Conservation (phyloP, 2,113 vertebrate species). For the Saccopteryx bilineata region DNA sequence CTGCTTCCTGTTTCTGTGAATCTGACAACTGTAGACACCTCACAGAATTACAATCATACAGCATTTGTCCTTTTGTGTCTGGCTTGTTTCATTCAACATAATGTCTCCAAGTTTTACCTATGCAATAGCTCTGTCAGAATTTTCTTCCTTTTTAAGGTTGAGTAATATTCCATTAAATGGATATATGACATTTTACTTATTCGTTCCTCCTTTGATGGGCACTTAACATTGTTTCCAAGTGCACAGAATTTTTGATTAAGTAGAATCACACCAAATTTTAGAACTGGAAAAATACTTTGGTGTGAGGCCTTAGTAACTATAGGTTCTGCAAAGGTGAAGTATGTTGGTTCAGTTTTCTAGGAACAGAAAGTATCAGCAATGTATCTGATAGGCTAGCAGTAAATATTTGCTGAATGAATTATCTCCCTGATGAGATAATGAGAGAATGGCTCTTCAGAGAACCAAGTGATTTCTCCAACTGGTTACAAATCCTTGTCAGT, state of each 20-base stretch:
- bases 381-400: background rate
- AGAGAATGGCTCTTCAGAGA: background rate
- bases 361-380: background rate
- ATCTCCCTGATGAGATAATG: background rate
- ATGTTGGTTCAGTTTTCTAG: background rate
- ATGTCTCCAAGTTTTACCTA: background rate
- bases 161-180: background rate
- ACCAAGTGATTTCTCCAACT: background rate
- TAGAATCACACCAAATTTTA: background rate
- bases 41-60: background rate
- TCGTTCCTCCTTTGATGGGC: background rate
- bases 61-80: background rate
- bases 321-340: background rate
- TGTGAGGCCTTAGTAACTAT: background rate
- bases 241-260: background rate
- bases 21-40: background rate
- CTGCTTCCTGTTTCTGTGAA: background rate
- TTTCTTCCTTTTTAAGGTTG: background rate
- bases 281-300: background rate
- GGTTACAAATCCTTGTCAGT: background rate
- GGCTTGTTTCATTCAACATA: background rate
- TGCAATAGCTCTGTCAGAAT: background rate
- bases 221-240: background rate
- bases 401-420: background rate
- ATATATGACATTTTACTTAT: background rate